phyloP scores from a whole-genome alignment of 2,888 invertebrate species.

The Drosophila bunnanda region DNA sequence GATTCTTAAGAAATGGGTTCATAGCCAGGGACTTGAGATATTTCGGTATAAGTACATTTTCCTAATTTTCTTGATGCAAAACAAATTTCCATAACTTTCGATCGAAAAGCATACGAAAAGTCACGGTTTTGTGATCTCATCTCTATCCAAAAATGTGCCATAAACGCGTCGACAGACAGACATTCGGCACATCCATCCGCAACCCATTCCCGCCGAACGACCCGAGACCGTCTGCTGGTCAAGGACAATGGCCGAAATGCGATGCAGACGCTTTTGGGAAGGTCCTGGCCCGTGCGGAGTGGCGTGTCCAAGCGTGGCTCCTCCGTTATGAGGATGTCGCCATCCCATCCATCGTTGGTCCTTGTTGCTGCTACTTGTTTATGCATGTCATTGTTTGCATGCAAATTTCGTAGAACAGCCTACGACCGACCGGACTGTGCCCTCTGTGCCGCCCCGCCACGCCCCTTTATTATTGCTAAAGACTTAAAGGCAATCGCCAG shows the following conservation, averaged over 20 bases:
- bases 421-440: slow-evolving; percentile 27
- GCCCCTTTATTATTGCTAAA: slow-evolving; percentile 25
- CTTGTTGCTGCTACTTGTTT: slow-evolving; percentile 55
- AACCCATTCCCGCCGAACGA: slow-evolving; percentile 8
- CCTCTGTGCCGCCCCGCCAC: background rate
- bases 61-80: background rate
- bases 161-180: slow-evolving; percentile 4
- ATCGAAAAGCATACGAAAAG: background rate
- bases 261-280: slow-evolving; percentile 27
- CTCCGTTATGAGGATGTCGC: slow-evolving; percentile 42
- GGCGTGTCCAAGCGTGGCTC: slow-evolving; percentile 51
- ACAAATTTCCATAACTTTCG: background rate
- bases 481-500: slow-evolving; percentile 37
- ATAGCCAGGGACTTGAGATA: no score
- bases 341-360: slow-evolving; percentile 43
- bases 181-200: slow-evolving; percentile 4
- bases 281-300: slow-evolving; percentile 13
- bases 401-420: slow-evolving; percentile 60
- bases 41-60: no score
- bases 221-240: slow-evolving; percentile 31
- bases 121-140: background rate
- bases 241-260: slow-evolving; percentile 44
- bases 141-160: background rate
- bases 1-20: no score
- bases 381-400: slow-evolving; percentile 79